Conservation (phyloP, 2,113 vertebrate genomes). For the Lasiurus borealis region DNA sequence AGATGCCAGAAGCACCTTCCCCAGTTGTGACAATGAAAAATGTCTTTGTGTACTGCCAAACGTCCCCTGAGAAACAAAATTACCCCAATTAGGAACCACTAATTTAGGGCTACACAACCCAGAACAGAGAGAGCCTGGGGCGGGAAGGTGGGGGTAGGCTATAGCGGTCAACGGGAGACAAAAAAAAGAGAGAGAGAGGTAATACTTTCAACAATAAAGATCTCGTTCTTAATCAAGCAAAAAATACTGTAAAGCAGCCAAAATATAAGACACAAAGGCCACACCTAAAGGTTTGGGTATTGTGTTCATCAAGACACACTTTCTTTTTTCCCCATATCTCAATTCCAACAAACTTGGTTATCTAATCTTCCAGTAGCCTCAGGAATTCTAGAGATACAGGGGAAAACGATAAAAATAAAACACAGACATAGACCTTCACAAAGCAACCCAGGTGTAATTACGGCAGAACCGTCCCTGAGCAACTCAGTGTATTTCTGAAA, state of each 20-base stretch:
- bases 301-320: neutral
- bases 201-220: too few relatives aligned
- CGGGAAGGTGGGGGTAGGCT: neutral
- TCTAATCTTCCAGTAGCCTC: neutral
- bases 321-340: slow-evolving; percentile 43
- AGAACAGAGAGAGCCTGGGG: neutral
- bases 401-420: neutral
- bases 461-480: neutral
- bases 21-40: neutral
- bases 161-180: too few relatives aligned
- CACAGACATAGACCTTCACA: neutral
- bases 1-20: neutral
- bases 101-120: neutral
- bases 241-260: neutral
- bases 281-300: neutral
- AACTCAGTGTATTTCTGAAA: neutral
- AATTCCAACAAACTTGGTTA: slow-evolving; percentile 23
- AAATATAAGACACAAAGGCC: neutral
- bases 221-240: neutral
- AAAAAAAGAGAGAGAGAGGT: too few relatives aligned
- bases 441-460: neutral
- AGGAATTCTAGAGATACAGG: neutral
- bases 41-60: neutral
- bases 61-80: slow-evolving; percentile 3
- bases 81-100: neutral